Evolutionary conservation across 2,797 vertebrate species (phyloP).

Genomic region (Artibeus jamaicensis): DNA sequence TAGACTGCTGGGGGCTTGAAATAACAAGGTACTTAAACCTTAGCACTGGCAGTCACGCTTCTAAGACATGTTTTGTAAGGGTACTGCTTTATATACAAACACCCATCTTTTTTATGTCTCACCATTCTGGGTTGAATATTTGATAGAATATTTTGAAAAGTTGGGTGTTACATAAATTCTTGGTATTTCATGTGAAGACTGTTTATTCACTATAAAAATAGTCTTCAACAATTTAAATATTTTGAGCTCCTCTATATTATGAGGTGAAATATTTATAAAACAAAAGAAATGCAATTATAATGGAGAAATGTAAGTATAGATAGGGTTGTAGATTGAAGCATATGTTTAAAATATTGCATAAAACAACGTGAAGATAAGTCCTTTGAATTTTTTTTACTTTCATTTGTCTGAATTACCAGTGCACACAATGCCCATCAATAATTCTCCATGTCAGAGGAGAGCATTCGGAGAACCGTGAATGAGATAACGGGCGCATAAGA

Average conservation of each 20-base stretch:
- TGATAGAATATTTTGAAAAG: conserved; percentile 22
- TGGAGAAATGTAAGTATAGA: not conserved
- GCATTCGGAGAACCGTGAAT: not conserved
- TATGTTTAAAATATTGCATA: not conserved
- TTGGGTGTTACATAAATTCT: not conserved
- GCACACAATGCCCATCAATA: not conserved
- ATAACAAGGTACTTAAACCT: not conserved
- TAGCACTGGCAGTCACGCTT: not conserved
- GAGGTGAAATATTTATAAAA: not conserved
- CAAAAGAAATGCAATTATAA: not conserved
- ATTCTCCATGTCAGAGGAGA: conserved; percentile 23
- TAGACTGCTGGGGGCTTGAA: not conserved
- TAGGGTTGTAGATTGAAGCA: not conserved
- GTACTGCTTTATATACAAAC: not conserved
- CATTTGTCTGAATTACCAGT: not conserved
- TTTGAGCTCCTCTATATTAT: not conserved
- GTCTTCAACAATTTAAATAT: not conserved
- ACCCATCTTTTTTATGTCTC: not conserved
- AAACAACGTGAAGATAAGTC: not conserved
- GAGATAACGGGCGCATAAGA: not conserved
- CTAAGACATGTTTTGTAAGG: not conserved
- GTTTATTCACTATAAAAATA: not conserved
- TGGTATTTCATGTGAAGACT: conserved; percentile 2
- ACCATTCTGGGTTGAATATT: not conserved
- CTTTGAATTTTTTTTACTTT: not conserved